Conservation (phyloP, 2,113 vertebrate species). For the Pycnonotus jocosus region DNA sequence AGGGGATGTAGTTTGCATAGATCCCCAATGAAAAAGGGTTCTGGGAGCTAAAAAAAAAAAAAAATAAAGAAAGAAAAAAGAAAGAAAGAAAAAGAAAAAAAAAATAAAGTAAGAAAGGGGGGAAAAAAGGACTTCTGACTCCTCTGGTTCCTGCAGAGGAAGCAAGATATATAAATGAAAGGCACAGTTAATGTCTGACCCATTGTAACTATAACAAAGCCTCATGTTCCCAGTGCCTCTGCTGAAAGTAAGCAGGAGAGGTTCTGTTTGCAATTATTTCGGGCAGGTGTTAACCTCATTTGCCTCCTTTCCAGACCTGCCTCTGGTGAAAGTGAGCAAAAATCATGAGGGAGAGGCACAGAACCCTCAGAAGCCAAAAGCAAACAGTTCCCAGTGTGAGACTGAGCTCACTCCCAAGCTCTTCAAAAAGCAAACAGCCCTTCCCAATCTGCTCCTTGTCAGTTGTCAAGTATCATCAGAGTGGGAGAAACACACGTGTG, state of each 20-base stretch:
- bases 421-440: background rate
- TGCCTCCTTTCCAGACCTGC: background rate
- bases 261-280: background rate
- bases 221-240: background rate
- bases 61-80: too few relatives aligned
- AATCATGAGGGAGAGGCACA: accelerated
- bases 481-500: background rate
- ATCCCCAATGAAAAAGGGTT: background rate
- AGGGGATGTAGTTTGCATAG: background rate
- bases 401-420: background rate
- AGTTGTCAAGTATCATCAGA: background rate
- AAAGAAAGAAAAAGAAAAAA: background rate
- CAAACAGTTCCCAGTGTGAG: background rate
- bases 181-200: background rate
- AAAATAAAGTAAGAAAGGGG: too few relatives aligned
- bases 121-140: background rate
- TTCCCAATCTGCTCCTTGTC: background rate
- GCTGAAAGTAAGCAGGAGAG: background rate
- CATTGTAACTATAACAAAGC: background rate
- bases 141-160: background rate
- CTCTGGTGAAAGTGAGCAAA: background rate
- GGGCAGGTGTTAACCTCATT: background rate
- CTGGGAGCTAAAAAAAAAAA: background rate
- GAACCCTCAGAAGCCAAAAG: background rate
- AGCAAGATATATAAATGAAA: background rate